Percentiles rank a stretch among this genome's conserved stretches.
These are phyloP conservation scores for Trichonephila inaurata DNA, from an alignment of 1,140 invertebrate species.

Conservation along the genomic window DNA sequence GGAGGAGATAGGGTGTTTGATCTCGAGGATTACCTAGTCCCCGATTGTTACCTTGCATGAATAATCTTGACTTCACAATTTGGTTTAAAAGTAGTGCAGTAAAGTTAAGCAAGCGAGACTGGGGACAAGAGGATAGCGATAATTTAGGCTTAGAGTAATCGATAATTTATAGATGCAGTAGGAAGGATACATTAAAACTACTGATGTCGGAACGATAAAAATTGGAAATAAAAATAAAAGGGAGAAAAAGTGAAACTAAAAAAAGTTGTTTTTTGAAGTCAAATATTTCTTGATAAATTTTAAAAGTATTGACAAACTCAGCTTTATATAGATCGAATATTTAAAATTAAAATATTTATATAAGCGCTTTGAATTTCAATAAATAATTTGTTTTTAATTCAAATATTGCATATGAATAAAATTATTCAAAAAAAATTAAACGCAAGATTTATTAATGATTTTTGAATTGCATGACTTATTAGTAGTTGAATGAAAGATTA, in stretches of 20 bases:
- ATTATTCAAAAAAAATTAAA: too few relatives aligned
- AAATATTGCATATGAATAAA: too few relatives aligned
- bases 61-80: conserved; percentile 20
- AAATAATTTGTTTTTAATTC: too few relatives aligned
- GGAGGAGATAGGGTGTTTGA: conserved; percentile 38
- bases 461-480: too few relatives aligned
- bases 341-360: too few relatives aligned
- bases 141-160: conserved; percentile 10
- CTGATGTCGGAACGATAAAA: not conserved
- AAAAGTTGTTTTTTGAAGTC: not conserved
- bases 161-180: not conserved
- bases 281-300: too few relatives aligned
- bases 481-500: too few relatives aligned
- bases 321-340: too few relatives aligned
- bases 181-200: conserved; percentile 3
- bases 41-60: conserved; percentile 9
- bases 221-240: too few relatives aligned
- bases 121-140: not conserved
- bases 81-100: not conserved
- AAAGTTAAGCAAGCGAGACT: not conserved
- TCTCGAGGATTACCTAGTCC: not conserved
- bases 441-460: too few relatives aligned
- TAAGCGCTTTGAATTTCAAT: too few relatives aligned
- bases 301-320: too few relatives aligned
- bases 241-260: not conserved